These are phyloP conservation scores for Corbicula japonica DNA, from an alignment of 2,888 invertebrate genomes.

Conservation along the genomic window DNA sequence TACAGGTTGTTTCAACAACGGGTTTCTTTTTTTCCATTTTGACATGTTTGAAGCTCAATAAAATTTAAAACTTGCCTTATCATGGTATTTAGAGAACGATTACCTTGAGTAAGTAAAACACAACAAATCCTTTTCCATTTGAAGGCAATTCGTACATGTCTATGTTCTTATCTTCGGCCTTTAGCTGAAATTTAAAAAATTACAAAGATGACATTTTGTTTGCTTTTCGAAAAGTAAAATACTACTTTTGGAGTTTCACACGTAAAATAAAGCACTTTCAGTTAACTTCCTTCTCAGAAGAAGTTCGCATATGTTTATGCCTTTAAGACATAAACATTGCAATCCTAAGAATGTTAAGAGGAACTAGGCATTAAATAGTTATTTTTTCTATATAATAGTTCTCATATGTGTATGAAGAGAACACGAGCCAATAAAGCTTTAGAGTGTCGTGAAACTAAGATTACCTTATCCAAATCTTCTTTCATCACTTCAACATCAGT, in stretches of 20 bases:
- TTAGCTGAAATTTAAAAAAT: slow-evolving; percentile 1
- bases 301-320: not conserved
- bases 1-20: no score
- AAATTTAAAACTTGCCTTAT: no score
- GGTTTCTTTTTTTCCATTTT: no score
- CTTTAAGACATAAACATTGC: not conserved
- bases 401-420: not conserved
- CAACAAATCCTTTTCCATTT: slow-evolving; percentile 67
- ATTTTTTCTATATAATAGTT: not conserved
- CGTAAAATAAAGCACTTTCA: not conserved
- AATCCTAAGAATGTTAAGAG: not conserved
- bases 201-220: not conserved
- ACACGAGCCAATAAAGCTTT: not conserved
- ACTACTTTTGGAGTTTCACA: not conserved
- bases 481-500: slow-evolving; percentile 74
- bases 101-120: slow-evolving; percentile 75
- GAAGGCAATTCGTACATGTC: slow-evolving; percentile 32
- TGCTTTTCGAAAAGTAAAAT: not conserved
- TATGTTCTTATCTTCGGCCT: slow-evolving; percentile 22
- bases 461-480: slow-evolving; percentile 72
- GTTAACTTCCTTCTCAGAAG: not conserved
- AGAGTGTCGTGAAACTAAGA: not conserved
- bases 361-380: not conserved
- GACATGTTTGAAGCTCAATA: no score
- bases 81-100: no score